Conservation (phyloP, 2,797 vertebrate genomes). For the Rhyacichthys aspro region DNA sequence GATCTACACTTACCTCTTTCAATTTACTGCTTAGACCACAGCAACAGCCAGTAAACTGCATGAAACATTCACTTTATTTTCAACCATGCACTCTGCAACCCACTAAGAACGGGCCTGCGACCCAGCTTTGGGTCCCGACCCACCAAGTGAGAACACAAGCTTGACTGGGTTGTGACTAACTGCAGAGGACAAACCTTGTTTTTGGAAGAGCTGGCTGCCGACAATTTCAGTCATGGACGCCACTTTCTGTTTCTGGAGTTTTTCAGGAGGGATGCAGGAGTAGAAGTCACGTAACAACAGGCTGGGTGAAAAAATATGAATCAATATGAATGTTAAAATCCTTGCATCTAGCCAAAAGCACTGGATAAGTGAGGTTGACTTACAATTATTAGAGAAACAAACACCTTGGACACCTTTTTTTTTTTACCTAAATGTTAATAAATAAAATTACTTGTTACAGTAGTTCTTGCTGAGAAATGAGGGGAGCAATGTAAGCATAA, state of each 20-base stretch:
- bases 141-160: too few species aligned
- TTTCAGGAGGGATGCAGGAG: constrained; percentile 90
- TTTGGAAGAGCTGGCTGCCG: constrained; percentile 90
- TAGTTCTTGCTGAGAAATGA: constrained; percentile 9
- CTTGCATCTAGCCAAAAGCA: not conserved
- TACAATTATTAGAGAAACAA: too few species aligned
- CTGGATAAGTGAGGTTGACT: too few species aligned
- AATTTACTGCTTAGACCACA: too few species aligned
- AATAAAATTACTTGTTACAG: constrained; percentile 21
- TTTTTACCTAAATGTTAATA: not conserved
- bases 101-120: too few species aligned
- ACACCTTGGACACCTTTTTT: too few species aligned
- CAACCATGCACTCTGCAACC: too few species aligned
- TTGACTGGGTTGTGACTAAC: not conserved
- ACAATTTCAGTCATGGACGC: constrained; percentile 97
- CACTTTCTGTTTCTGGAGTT: constrained; percentile 94
- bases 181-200: constrained; percentile 82
- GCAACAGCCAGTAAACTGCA: too few species aligned
- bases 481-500: constrained; percentile 34
- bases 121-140: too few species aligned
- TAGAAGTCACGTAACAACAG: constrained; percentile 94
- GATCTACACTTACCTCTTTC: too few species aligned
- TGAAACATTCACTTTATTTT: too few species aligned
- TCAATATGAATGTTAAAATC: constrained; percentile 15
- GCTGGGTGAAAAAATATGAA: constrained; percentile 70